Percentiles rank a stretch among this genome's conserved stretches.
Conservation (phyloP, 2,797 vertebrate species). For the Mormyrops boulengeri region DNA sequence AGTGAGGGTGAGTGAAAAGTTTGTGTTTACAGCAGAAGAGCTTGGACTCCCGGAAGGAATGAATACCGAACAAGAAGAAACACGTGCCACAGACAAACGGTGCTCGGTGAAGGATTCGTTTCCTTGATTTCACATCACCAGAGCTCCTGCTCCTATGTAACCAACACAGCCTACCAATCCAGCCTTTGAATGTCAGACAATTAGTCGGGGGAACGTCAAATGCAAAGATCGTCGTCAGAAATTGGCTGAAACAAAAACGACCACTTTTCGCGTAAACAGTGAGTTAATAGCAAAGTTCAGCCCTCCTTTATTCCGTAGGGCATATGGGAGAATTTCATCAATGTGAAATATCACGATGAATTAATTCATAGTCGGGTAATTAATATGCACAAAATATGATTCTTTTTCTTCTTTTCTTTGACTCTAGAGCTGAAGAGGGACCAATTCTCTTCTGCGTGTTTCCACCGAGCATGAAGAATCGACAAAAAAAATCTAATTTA, state of each 20-base stretch:
- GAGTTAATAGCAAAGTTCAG: neutral
- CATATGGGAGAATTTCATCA: neutral
- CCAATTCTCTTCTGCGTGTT: neutral
- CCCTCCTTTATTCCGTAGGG: neutral
- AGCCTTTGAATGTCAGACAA: neutral
- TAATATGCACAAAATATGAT: neutral
- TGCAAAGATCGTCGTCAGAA: neutral
- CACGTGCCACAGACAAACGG: neutral
- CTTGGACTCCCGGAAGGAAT: neutral
- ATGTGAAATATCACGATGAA: neutral
- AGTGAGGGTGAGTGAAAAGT: neutral
- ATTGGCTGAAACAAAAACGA: neutral
- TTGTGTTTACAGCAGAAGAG: neutral
- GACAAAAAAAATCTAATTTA: neutral
- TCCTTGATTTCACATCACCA: neutral
- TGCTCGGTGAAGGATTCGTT: neutral
- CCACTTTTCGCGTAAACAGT: neutral
- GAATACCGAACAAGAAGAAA: neutral
- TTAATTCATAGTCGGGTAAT: neutral
- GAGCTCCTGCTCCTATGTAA: neutral
- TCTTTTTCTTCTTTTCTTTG: neutral
- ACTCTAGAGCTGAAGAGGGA: neutral
- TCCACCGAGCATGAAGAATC: neutral
- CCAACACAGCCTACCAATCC: neutral
- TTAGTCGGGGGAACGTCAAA: neutral